phyloP scores from a whole-genome alignment of 2,888 invertebrate species.

The Cybosia mesomella region DNA sequence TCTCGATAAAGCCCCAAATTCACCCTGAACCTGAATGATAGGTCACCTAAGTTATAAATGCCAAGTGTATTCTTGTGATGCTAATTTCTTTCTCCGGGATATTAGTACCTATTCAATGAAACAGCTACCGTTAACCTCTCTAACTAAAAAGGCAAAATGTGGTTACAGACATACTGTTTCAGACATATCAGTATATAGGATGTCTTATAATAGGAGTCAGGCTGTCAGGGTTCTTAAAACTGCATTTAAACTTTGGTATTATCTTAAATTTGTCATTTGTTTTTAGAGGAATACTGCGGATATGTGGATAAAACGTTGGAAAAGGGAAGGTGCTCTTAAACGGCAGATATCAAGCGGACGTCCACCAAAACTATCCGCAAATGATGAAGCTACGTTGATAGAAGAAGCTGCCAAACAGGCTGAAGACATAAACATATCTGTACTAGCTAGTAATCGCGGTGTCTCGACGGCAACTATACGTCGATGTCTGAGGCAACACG shows the following conservation, averaged over 20 bases:
- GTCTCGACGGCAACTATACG: background rate
- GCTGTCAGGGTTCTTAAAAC: no score
- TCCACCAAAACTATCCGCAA: slow-evolving; percentile 1
- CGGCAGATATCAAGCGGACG: background rate
- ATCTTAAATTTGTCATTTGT: background rate
- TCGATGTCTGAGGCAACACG: background rate
- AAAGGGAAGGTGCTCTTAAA: background rate
- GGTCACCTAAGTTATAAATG: no score
- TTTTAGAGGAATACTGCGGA: slow-evolving; percentile 4
- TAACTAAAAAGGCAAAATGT: no score
- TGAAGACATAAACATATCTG: background rate
- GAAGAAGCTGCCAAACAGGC: background rate
- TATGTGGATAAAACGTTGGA: slow-evolving; percentile 12
- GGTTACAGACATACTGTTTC: no score
- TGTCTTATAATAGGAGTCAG: no score
- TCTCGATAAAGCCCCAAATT: no score
- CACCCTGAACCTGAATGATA: no score
- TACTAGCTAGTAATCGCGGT: background rate
- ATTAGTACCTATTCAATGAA: no score
- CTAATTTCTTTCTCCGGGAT: no score
- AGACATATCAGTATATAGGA: no score
- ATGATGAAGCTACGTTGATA: background rate
- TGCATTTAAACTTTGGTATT: background rate
- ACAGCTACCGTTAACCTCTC: no score
- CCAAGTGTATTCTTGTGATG: no score